Evolutionary conservation across 2,888 invertebrate genomes (phyloP).

Genomic region (Pasiphila rectangulata): DNA sequence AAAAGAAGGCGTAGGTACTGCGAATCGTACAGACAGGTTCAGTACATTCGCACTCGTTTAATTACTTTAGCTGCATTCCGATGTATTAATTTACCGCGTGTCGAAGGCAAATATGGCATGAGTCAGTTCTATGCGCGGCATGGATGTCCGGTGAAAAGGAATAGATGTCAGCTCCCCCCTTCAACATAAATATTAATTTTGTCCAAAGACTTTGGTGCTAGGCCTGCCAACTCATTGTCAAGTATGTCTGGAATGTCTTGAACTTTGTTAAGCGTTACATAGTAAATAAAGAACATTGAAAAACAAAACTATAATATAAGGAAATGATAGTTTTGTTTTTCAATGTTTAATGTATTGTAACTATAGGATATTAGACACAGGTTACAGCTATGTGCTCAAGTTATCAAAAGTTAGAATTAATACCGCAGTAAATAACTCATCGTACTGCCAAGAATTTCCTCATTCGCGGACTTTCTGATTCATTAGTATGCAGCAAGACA

Average conservation of each 20-base stretch:
- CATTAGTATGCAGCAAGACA: slow-evolving; percentile 67
- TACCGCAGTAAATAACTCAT: slow-evolving; percentile 38
- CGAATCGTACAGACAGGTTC: slow-evolving; percentile 22
- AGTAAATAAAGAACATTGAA: neutral
- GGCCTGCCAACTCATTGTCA: no score
- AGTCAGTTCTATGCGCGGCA: slow-evolving; percentile 31
- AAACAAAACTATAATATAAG: no score
- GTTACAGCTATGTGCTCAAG: no score
- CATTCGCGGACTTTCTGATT: slow-evolving; percentile 68
- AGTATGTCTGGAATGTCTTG: neutral
- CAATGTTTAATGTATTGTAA: neutral
- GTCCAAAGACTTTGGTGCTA: no score
- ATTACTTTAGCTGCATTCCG: slow-evolving; percentile 33
- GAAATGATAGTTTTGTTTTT: neutral
- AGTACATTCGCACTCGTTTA: slow-evolving; percentile 18
- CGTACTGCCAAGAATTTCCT: slow-evolving; percentile 68
- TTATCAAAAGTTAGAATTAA: slow-evolving; percentile 38
- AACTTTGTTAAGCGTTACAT: neutral
- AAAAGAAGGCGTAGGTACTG: no score
- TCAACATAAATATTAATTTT: no score
- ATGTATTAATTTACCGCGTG: slow-evolving; percentile 35
- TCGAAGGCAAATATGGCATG: slow-evolving; percentile 29
- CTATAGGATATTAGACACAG: neutral
- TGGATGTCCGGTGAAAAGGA: slow-evolving; percentile 40
- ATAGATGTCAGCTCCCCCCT: no score